Conservation (phyloP, 1,140 invertebrate species). For the Drosophila ironensis region DNA sequence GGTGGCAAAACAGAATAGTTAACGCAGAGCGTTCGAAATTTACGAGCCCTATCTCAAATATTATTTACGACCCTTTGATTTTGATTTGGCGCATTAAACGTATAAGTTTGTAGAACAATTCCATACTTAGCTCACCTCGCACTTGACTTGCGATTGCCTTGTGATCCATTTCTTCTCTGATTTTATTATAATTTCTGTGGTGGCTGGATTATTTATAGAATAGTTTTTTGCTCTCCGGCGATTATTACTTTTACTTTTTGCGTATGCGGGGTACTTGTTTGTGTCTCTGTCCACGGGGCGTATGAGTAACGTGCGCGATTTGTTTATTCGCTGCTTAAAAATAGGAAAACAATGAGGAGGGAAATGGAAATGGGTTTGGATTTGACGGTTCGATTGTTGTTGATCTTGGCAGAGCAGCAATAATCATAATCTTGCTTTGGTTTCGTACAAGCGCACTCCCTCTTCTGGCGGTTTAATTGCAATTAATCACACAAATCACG, state of each 20-base stretch:
- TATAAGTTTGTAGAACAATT: constrained; percentile 10
- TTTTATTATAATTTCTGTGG: constrained; percentile 27
- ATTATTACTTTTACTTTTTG: constrained; percentile 37
- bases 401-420: constrained; percentile 47
- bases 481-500: constrained; percentile 61
- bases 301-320: constrained; percentile 62
- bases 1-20: not conserved
- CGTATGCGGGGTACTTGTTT: constrained; percentile 28
- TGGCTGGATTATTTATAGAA: constrained; percentile 14
- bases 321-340: constrained; percentile 40
- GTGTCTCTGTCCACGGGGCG: constrained; percentile 46
- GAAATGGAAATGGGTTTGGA: not conserved
- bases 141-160: constrained; percentile 81
- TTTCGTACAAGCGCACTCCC: constrained; percentile 1
- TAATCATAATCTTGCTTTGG: constrained; percentile 27
- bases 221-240: constrained; percentile 19
- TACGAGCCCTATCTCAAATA: not conserved
- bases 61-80: not conserved
- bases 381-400: constrained; percentile 26
- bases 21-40: no score
- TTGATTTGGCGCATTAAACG: not conserved
- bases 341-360: constrained; percentile 25
- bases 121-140: constrained; percentile 81
- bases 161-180: constrained; percentile 64
- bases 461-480: constrained; percentile 47